These are phyloP conservation scores for Crotalus helleri DNA, from an alignment of 2,113 vertebrate species.

Conservation along the genomic window DNA sequence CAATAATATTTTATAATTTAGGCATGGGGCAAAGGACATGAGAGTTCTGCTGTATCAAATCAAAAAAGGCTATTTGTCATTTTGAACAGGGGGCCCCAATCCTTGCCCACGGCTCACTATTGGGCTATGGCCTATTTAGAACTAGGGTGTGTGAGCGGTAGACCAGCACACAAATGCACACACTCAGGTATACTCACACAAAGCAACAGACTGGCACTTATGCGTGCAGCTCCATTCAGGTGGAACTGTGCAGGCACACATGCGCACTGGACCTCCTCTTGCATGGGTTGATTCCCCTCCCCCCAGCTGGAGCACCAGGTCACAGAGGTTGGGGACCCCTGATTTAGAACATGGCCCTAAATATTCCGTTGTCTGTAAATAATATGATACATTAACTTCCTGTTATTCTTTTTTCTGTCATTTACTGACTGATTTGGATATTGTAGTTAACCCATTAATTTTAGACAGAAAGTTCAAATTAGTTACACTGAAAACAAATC, in stretches of 20 bases:
- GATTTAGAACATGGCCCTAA: not conserved
- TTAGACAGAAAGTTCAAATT: not conserved
- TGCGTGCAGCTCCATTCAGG: no score
- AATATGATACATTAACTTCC: not conserved
- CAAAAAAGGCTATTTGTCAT: not conserved
- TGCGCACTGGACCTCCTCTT: no score
- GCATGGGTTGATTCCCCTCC: no score
- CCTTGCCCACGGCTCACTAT: no score
- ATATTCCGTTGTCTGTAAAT: not conserved
- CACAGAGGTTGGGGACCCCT: no score
- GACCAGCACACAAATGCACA: no score
- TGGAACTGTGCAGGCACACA: no score
- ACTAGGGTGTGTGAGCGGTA: not conserved
- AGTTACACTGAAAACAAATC: not conserved
- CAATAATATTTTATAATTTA: not conserved
- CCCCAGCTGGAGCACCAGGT: no score
- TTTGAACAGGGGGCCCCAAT: not conserved
- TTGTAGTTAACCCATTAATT: not conserved
- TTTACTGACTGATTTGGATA: not conserved
- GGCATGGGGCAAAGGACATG: not conserved
- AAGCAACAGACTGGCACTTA: no score
- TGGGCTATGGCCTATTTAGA: not conserved
- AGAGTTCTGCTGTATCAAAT: not conserved
- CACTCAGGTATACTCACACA: no score
- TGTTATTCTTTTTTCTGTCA: not conserved